Base-by-base conservation (phyloP, 1,140 invertebrate genomes). In the Hyles euphorbiae region DNA sequence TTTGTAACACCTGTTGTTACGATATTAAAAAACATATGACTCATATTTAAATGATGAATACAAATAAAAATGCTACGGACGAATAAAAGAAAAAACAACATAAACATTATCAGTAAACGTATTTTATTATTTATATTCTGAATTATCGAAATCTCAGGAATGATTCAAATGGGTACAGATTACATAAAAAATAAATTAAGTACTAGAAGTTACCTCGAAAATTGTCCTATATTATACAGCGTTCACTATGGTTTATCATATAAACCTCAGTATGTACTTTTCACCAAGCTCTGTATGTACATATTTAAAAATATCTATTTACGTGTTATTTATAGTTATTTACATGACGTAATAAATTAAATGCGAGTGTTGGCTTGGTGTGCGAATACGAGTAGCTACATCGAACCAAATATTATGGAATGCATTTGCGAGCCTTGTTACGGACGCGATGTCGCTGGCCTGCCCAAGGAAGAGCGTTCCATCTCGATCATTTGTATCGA, bases 101-200 rank as follows among this genome's bases (percentile, higher is more conserved):
- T 22, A 54, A 44, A 11, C 32, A 48, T 40, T 40, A 56, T 48
- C 5, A 40, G 36, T 40, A 40, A 40, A 40, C 8, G 36, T 40
- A 40, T 40, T 40, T 40, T 74, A 82, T 81, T 77, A 80, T 76
- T 72, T 77, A 78, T 76, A 81, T 71, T 78, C 68, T 74, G 73
- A 81, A 78, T 72, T 71, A 64, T 73, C 74, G 70, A 77, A 72
- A 85, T 64, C 57, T 71, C 78, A 79, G 79, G 81, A 86, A 86
- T 86, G 83, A 71, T 81, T 76, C 68, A 67, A 72, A 66, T 68
- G 61, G 71, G 78, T 74, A 80, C 74, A 80, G 63, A 65, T 64
- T 78, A 82, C 63, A 68, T 68, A 70, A 79, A 43, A 80, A 81
- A 86, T 85, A 81, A 86, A 76, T 86, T 86, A 83, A 83, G 79